Evolutionary conservation across 2,113 vertebrate species (phyloP), one percentile per base, ranked within the genome.

Genomic region (Asarcornis scutulata): DNA sequence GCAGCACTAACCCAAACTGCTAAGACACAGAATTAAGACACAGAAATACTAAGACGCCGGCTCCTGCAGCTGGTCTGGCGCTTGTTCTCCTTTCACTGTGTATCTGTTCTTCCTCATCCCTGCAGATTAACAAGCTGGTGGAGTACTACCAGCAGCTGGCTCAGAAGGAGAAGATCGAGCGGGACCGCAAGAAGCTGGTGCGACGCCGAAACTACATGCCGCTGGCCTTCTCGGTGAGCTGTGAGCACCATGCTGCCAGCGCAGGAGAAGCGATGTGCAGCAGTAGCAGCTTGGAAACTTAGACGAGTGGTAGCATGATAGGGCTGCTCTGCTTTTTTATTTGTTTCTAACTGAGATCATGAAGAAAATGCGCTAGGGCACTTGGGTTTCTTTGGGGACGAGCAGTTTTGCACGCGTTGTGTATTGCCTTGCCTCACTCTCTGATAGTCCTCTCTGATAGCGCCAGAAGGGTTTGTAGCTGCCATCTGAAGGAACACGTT

Each of bases 61-160:
- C 31, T 72, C 76, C 38, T 79, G 46, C 26, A 83, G 56, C 53
- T 56, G 44, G 4, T 59, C 17, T 55, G 71, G 36, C 7, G 4
- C 23, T 77, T 66, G 3, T 50, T 88, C 9, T 21, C 9, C 7
- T 3, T 38, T 38, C 71, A 72, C 34, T 14, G 36, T 3, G 6
- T 78, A 3, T 40, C 67, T 75, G n/a, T 88, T 77, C 31, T 34
- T 92, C 71, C 86, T 18, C 72, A 83, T 75, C 83, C 83, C 86
- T 94, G 16, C 97, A 99, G 99, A 99, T 99, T 97, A 99, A 99
- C 97, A 99, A 99, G 77, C 97, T 99, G 96, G 98, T 99, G 20
- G 99, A 99, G 96, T 99, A 99, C 98, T 99, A 99, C 95, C 99
- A 99, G 96, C 99, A 99, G 86, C 95, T 99, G 97, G 99, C 99